phyloP scores from a whole-genome alignment of 2,888 invertebrate genomes.

The Lingula anatina region DNA sequence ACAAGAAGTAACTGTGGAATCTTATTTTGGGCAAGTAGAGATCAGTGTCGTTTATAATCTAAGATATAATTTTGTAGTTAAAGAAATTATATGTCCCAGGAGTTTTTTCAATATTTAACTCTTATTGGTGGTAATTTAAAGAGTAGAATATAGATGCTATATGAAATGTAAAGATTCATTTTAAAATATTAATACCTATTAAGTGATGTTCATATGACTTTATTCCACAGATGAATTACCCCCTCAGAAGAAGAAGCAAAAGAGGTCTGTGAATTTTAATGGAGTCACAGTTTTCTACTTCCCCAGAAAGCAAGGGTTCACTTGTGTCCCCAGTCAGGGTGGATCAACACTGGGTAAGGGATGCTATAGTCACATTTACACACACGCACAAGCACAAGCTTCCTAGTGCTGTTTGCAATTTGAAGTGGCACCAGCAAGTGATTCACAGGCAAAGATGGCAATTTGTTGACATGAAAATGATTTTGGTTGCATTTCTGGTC shows the following conservation, averaged over 20 bases:
- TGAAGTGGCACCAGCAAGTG: neutral
- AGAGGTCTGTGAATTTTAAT: constrained; percentile 81
- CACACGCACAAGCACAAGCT: neutral
- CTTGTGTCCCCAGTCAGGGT: constrained; percentile 57
- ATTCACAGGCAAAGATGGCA: neutral
- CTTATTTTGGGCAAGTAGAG: no score
- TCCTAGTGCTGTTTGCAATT: neutral
- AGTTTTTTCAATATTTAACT: no score
- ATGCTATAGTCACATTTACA: neutral
- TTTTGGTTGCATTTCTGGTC: neutral
- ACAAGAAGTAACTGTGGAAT: no score
- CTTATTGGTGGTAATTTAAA: no score
- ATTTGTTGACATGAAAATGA: neutral
- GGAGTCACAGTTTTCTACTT: constrained; percentile 93
- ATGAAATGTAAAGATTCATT: no score
- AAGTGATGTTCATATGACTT: no score
- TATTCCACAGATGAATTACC: no score
- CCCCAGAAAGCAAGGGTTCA: constrained; percentile 67
- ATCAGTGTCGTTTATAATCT: no score
- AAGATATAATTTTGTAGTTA: no score
- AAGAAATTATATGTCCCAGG: no score
- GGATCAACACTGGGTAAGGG: constrained; percentile 63
- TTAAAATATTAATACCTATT: no score
- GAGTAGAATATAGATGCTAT: no score
- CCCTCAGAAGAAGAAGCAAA: constrained; percentile 54